Base-by-base conservation (phyloP, 2,888 invertebrate species). In the Latheticus oryzae region DNA sequence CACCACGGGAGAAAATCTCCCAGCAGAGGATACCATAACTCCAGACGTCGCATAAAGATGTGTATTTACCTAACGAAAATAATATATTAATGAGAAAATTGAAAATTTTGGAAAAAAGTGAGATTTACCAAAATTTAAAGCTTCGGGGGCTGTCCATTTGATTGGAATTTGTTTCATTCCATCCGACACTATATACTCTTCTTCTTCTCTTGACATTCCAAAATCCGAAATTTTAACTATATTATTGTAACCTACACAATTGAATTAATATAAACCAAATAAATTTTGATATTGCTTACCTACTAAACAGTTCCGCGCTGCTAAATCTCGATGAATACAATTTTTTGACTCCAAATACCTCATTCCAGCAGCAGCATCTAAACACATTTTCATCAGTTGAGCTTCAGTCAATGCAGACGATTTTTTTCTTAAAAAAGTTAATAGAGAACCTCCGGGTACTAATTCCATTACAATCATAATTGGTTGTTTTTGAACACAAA, bases 381-480 rank as follows among this genome's bases (percentile, higher is more conserved):
- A 84, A 72, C 96, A 96, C 95, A 97, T 96, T 42, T 88, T 88
- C 75, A 93, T 84, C 52, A 91, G 83, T 50, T 87, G 83, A 3
- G 80, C 77, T 32, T 78, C 78, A 26, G 84, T 82, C 40, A 95
- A 81, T 3, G 79, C 79, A 8, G 85, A 78, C 5, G 91, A 85
- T 70, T 92, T 88, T 72, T 91, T 92, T 48, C 95, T 84, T 48
- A 97, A 83, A 80, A 91, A 95, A 63, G 91, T 92, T 37, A 97
- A 81, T 52, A 97, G 82, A 1, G 97, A 95, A 33, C 97, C 97
- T 68, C 96, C 91, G 66, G 91, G 88, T 33, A 97, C 97, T 60
- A 95, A 84, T 81, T 98, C 98, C 97, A 98, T 97, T 19, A 98
- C 96, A 72, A 98, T 97, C 96, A 97, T 97, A 54, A 98, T 96